Conservation (phyloP, 2,113 vertebrate species). For the Phasianus colchicus region DNA sequence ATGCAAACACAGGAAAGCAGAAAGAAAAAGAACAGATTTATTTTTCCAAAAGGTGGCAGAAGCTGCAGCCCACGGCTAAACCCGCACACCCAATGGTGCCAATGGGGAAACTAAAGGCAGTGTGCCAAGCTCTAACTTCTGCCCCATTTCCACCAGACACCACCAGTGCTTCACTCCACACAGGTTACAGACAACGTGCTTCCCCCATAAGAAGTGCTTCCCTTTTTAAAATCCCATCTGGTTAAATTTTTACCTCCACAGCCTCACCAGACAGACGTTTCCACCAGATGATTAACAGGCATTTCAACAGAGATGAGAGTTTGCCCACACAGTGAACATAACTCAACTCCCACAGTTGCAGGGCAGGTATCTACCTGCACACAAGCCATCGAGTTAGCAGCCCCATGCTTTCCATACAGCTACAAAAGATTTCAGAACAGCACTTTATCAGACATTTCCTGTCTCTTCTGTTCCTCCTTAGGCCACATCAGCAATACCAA, state of each 20-base stretch:
- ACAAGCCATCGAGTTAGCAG: not conserved
- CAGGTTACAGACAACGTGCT: not conserved
- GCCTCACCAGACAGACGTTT: not conserved
- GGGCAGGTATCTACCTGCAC: not conserved
- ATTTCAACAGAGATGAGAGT: not conserved
- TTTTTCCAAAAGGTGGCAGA: not conserved
- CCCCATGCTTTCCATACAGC: not conserved
- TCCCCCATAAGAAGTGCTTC: not conserved
- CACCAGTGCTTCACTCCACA: not conserved
- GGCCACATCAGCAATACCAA: not conserved
- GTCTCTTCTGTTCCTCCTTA: conserved; percentile 24
- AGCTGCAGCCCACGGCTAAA: not conserved
- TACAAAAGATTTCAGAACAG: not conserved
- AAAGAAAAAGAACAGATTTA: not conserved
- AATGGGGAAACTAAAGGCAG: not conserved
- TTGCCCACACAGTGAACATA: accelerated
- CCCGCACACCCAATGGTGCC: not conserved
- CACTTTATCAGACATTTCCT: conserved; percentile 14
- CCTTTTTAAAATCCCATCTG: not conserved
- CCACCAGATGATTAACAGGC: not conserved
- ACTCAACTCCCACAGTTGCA: not conserved
- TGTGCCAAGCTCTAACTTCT: not conserved
- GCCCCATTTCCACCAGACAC: not conserved
- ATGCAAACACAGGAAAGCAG: not conserved
- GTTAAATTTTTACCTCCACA: not conserved